A percentile compares a stretch with the other conserved stretches of the same genome.
phyloP scores from a whole-genome alignment of 2,113 vertebrate genomes.

The Tragelaphus imberbis region DNA sequence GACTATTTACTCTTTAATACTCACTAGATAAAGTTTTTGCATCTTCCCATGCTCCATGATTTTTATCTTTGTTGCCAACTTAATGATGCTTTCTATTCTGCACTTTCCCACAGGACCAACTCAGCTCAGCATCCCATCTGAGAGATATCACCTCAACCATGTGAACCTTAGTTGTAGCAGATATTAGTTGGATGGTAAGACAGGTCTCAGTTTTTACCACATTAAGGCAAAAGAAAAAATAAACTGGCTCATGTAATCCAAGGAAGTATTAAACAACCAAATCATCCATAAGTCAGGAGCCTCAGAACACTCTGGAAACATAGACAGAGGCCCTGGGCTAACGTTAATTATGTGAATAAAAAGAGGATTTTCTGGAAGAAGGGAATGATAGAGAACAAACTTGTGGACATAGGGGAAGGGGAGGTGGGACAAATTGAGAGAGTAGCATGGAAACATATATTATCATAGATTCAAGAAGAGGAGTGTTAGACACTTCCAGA shows the following conservation, averaged over 20 bases:
- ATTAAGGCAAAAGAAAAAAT: constrained; percentile 1
- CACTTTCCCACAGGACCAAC: neutral
- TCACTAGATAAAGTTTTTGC: neutral
- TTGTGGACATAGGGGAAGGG: neutral
- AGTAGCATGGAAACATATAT: neutral
- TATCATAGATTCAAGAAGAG: neutral
- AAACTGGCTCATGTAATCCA: neutral
- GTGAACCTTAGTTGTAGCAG: neutral
- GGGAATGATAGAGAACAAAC: neutral
- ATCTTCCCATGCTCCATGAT: neutral
- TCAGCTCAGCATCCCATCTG: neutral
- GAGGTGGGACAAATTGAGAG: neutral
- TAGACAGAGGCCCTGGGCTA: neutral
- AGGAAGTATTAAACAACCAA: neutral
- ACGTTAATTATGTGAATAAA: neutral
- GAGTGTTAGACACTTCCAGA: neutral
- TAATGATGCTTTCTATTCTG: neutral
- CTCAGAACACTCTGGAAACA: neutral
- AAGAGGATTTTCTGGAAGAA: neutral
- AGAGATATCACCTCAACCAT: neutral
- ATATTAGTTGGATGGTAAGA: neutral
- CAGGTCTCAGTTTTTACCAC: neutral
- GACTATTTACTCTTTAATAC: neutral
- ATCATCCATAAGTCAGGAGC: neutral
- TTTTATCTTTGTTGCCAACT: neutral